Conservation (phyloP, 2,113 vertebrate genomes). For the Labeo catla region DNA sequence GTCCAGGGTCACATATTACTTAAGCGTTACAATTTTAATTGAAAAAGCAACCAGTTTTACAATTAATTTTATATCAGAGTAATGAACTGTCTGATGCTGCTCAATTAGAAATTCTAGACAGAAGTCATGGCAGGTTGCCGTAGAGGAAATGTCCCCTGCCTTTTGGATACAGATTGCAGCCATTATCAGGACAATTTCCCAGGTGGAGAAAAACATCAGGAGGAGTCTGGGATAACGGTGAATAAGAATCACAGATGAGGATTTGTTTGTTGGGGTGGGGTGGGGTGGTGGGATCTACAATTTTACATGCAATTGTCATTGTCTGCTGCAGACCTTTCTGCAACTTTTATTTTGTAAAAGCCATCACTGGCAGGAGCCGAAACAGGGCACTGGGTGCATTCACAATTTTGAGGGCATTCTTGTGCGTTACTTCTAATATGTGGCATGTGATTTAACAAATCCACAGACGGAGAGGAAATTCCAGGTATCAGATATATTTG, state of each 20-base stretch:
- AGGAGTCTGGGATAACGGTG: conserved; percentile 69
- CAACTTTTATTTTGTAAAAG: conserved; percentile 53
- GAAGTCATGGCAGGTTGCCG: conserved; percentile 66
- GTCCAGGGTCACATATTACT: background rate
- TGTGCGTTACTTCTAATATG: conserved; percentile 41
- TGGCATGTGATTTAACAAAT: conserved; percentile 53
- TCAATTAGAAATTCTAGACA: conserved; percentile 66
- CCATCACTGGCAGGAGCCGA: conserved; percentile 33
- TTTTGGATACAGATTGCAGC: conserved; percentile 74
- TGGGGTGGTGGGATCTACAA: conserved; percentile 59
- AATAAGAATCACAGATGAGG: conserved; percentile 70
- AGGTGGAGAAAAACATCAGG: conserved; percentile 67
- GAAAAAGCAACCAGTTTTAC: background rate
- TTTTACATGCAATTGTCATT: conserved; percentile 73
- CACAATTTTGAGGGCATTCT: conserved; percentile 48
- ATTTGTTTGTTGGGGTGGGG: conserved; percentile 60
- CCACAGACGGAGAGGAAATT: conserved; percentile 31
- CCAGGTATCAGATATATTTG: conserved; percentile 33
- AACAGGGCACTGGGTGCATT: background rate
- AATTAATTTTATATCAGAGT: background rate
- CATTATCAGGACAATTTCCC: conserved; percentile 75
- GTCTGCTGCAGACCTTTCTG: conserved; percentile 66
- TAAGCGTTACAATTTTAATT: background rate
- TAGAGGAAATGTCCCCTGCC: conserved; percentile 65
- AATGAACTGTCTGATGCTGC: conserved; percentile 59